phyloP scores from a whole-genome alignment of 1,140 invertebrate genomes.

The Ceratina australensis region DNA sequence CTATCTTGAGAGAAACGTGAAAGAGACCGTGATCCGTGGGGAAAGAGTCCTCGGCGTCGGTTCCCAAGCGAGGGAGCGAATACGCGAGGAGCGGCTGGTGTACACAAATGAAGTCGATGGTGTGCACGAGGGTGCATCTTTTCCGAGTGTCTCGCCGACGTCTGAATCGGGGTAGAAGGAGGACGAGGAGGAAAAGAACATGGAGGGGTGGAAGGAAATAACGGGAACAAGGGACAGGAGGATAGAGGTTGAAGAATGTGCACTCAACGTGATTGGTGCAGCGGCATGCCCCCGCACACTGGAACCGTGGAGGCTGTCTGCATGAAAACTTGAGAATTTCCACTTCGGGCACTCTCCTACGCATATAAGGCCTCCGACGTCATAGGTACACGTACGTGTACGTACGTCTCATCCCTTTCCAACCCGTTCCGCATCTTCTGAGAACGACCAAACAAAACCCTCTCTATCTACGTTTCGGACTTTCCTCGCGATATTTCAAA shows the following conservation, averaged over 20 bases:
- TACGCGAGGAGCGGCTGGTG: constrained; percentile 25
- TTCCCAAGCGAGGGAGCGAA: background rate
- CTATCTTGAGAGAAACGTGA: too few species aligned
- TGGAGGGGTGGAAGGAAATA: constrained; percentile 31
- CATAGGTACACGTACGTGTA: background rate
- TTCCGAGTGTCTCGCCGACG: constrained; percentile 52
- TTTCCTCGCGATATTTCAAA: background rate
- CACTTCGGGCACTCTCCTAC: constrained; percentile 40
- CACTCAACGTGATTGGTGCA: constrained; percentile 77
- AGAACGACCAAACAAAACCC: constrained; percentile 57
- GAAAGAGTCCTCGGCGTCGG: too few species aligned
- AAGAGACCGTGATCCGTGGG: too few species aligned
- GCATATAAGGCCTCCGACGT: constrained; percentile 4
- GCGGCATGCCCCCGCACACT: constrained; percentile 37
- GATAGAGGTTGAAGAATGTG: constrained; percentile 73
- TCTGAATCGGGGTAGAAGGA: constrained; percentile 13
- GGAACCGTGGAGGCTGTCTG: constrained; percentile 38
- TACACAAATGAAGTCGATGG: constrained; percentile 54
- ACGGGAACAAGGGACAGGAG: constrained; percentile 44
- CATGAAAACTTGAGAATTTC: constrained; percentile 64
- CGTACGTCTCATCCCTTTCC: too few species aligned
- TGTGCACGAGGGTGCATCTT: constrained; percentile 41
- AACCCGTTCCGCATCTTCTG: constrained; percentile 15
- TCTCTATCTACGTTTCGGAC: constrained; percentile 12
- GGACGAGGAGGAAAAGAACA: too few species aligned